Evolutionary conservation across 2,888 invertebrate genomes (phyloP), one percentile per base, ranked within the genome.

Genomic region (Drosophila stalkeri): DNA sequence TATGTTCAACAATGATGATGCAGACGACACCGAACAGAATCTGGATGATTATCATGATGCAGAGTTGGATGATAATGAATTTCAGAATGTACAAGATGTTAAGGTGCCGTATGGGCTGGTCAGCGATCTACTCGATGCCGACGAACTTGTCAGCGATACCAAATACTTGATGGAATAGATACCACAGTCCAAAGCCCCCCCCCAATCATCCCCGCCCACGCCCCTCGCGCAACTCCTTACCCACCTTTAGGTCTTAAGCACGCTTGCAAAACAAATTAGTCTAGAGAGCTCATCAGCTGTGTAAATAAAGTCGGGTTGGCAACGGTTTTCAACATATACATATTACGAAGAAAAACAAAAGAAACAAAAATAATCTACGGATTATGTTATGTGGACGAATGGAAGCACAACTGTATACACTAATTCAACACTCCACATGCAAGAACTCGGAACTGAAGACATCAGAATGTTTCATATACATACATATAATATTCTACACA

Each of bases 1-100:
- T 20, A 89, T 89, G 77, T 86, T 86, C 12, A 77, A 82, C 56
- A 81, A 84, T 14, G 82, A 86, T 16, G 81, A 81, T 18, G 66
- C 54, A 2, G 74, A 73, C 2, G 69, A 72, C 8, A n/a, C 51
- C 27, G 61, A 66, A 12, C 72, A 65, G 35, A 62, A 62, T 8
- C 23, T 77, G 39, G 67, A 70, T 9, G 69, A 65, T 12, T 51
- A 89, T 33, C 64, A 57, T 1, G 81, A 83, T 23, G 31, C 59
- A 1, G 75, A 75, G 35, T 64, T 79, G 6, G 87, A 75, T n/a
- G 83, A 82, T 11, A 64, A 62, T 44, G 82, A 78, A 37, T 81
- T 83, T 5, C 80, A 75, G 43, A 64, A 49, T 16, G 82, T 72
- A 1, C 71, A 73, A 23, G 60, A 79, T 5, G 82, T 64, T 1